These are phyloP conservation scores for Amphipoea lucens DNA, from an alignment of 2,888 invertebrate species.

Conservation along the genomic window DNA sequence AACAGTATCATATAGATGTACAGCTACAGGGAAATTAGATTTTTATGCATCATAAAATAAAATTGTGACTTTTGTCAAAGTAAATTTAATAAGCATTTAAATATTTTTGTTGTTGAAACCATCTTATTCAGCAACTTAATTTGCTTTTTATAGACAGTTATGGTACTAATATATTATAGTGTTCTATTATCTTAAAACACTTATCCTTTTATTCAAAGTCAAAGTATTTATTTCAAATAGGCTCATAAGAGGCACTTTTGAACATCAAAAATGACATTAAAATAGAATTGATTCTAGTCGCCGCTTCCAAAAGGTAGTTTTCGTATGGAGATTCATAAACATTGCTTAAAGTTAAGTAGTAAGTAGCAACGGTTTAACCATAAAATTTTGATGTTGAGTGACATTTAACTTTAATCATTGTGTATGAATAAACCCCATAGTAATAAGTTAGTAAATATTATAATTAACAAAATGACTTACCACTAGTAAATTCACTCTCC, in stretches of 20 bases:
- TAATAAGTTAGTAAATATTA: neutral
- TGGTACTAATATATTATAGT: neutral
- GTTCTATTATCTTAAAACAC: neutral
- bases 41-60: neutral
- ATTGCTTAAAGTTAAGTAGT: no score
- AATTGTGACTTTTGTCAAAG: neutral
- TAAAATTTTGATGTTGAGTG: no score
- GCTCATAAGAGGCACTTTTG: no score
- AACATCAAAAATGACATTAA: no score
- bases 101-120: neutral
- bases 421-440: no score
- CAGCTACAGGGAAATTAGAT: neutral
- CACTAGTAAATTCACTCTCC: constrained; percentile 73
- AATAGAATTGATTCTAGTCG: no score
- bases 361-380: no score
- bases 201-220: no score
- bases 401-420: no score
- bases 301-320: no score
- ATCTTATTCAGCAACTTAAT: neutral
- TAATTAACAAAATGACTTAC: constrained; percentile 66
- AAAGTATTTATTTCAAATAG: no score
- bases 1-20: neutral
- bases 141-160: neutral
- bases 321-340: no score
- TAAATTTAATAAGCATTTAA: neutral